Evolutionary conservation across 2,113 vertebrate genomes (phyloP), one percentile per base, ranked within the genome.

Genomic region (Zosterops hypoxanthus): DNA sequence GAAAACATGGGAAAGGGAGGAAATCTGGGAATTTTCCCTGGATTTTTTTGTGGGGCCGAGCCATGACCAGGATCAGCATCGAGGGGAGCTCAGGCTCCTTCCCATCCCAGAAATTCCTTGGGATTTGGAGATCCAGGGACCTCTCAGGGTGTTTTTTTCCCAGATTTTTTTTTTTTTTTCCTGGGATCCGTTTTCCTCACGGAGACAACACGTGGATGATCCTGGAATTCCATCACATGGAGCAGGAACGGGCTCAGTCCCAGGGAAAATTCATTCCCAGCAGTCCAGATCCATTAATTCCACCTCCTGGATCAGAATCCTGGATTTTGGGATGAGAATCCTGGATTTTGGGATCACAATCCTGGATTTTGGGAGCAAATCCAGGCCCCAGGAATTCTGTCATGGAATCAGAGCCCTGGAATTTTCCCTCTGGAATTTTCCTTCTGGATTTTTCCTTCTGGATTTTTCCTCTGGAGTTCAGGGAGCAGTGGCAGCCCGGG

Each of bases 1-100:
- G 7, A 9, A 7, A 8, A 6, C 34, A 6, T 60, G 60, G 52
- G 0, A 34, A 20, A 63, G 11, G 22, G 3, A 0, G 8, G 55
- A 9, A 15, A 21, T 7, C 2, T 0, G 0, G 63, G 78, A 28
- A 14, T 34, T 34, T 4, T 7, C 53, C 53, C 63, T 26, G 64
- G 42, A 26, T 39, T 81, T 49, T 28, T 60, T 17, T 17, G 33
- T 39, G 41, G 17, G 3, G 12, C 33, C 22, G 5, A 41, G 36
- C 23, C 41, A 14, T 12, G 49, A 3, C 8, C 17, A 4, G 44
- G 21, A n/a, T 10, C 28, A 3, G 6, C 13, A 25, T 6, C n/a
- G 21, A 2, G 46, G 28, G 46, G 33, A 47, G 44, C 42, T 49
- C 26, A 3, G 72, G 15, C 17, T 65, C 1, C 14, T 6, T 55